Percentiles rank a stretch among this genome's conserved stretches.
Evolutionary conservation across 37 sponge, comb jelly and placozoan species (phyloP).

Genomic region (Cladorhizidae sp.): DNA sequence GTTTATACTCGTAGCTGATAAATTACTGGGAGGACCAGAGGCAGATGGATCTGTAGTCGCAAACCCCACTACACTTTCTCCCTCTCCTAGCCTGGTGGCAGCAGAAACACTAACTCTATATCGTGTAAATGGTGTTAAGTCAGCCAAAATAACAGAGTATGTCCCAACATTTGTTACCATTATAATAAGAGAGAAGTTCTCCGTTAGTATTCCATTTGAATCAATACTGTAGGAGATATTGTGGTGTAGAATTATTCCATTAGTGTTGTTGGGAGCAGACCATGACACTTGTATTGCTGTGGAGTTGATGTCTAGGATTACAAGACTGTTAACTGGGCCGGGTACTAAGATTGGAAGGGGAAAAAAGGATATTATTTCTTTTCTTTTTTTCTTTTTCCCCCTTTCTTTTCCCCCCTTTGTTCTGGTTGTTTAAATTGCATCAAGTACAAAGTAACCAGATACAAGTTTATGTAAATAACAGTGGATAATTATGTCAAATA

Average conservation of each 20-base stretch:
- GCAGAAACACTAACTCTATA: slow-evolving; percentile 55
- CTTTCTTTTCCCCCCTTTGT: too few relatives aligned
- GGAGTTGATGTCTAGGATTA: not conserved
- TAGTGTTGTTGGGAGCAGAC: slow-evolving; percentile 24
- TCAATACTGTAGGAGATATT: slow-evolving; percentile 22
- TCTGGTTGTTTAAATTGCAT: too few relatives aligned
- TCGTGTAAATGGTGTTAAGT: slow-evolving; percentile 36
- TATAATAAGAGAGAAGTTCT: not conserved
- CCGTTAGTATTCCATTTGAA: not conserved
- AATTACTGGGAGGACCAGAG: not conserved
- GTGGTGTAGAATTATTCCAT: slow-evolving; percentile 52
- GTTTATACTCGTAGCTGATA: not conserved
- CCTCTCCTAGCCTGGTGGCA: slow-evolving; percentile 47
- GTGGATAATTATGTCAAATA: too few relatives aligned
- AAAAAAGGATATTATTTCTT: too few relatives aligned
- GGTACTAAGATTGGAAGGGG: too few relatives aligned
- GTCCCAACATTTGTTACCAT: not conserved
- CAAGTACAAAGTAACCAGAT: too few relatives aligned
- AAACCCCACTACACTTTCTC: not conserved
- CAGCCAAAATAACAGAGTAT: not conserved
- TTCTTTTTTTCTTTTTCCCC: too few relatives aligned
- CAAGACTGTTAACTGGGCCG: slow-evolving; percentile 7
- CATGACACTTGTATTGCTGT: slow-evolving; percentile 30
- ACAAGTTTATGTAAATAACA: too few relatives aligned
- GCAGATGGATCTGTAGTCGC: slow-evolving; percentile 21